Evolutionary conservation across 2,797 vertebrate genomes (phyloP).

Genomic region (Micropoecilia bifurca): DNA sequence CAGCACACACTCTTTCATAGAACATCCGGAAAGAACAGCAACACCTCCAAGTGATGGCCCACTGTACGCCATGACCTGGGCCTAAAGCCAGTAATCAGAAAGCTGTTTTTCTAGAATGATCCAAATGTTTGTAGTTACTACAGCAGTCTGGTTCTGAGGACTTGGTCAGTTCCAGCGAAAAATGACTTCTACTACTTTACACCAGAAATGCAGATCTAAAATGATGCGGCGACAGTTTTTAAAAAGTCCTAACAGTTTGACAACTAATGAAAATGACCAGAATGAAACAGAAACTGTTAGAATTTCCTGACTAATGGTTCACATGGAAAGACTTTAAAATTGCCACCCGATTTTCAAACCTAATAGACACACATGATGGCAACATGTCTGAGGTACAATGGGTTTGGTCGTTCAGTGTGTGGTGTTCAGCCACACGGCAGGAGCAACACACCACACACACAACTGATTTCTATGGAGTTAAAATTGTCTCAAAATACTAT

Average conservation of each 20-base stretch:
- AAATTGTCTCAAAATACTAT: too few relatives aligned
- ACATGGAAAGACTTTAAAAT: too few relatives aligned
- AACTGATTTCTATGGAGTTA: too few relatives aligned
- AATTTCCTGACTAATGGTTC: background rate
- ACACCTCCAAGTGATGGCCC: constrained; percentile 3
- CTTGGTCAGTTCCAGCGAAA: background rate
- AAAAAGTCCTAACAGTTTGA: background rate
- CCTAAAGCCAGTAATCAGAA: background rate
- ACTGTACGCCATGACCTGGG: too few relatives aligned
- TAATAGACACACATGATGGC: too few relatives aligned
- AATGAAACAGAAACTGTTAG: background rate
- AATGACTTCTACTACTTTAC: background rate
- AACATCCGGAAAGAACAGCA: constrained; percentile 27
- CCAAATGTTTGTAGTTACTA: background rate
- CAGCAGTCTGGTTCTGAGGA: background rate
- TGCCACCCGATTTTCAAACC: too few relatives aligned
- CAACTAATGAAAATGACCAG: background rate
- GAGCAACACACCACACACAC: too few relatives aligned
- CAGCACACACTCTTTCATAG: constrained; percentile 47
- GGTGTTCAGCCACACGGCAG: too few relatives aligned
- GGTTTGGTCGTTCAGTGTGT: too few relatives aligned
- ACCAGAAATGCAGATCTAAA: background rate
- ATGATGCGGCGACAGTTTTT: background rate
- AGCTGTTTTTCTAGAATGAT: background rate
- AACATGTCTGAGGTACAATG: too few relatives aligned